phyloP scores from a whole-genome alignment of 2,888 invertebrate genomes.

The Coelinius sp. region DNA sequence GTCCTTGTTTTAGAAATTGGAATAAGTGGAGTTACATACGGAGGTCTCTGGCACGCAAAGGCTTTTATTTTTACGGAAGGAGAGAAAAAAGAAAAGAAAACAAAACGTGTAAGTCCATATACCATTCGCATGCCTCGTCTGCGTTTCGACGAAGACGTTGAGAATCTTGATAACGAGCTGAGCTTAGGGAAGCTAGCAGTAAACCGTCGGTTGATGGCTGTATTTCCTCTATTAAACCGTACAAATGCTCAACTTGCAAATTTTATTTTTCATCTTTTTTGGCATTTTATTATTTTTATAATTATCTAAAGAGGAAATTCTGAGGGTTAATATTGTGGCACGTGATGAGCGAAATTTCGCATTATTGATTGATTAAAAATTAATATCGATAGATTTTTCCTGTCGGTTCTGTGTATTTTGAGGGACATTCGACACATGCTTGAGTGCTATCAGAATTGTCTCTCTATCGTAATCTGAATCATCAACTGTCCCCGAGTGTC shows the following conservation, averaged over 20 bases:
- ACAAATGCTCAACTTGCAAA: constrained; percentile 23
- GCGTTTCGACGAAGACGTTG: constrained; percentile 52
- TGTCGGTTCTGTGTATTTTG: background rate
- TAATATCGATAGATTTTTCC: too few species aligned
- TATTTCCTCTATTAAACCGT: constrained; percentile 31
- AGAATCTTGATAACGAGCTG: constrained; percentile 55
- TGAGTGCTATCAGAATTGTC: background rate
- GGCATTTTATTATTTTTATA: too few species aligned
- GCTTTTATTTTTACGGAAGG: constrained; percentile 32
- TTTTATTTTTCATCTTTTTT: constrained; percentile 14
- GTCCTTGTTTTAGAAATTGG: constrained; percentile 23
- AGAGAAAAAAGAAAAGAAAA: constrained; percentile 29
- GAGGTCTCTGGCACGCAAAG: constrained; percentile 18
- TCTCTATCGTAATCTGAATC: constrained; percentile 4
- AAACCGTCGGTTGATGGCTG: constrained; percentile 40
- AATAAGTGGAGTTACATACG: constrained; percentile 7
- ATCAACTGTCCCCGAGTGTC: background rate
- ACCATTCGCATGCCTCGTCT: constrained; percentile 55
- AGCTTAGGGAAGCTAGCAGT: constrained; percentile 36
- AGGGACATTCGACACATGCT: background rate
- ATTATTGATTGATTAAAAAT: too few species aligned
- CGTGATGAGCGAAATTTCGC: too few species aligned
- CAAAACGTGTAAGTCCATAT: constrained; percentile 33
- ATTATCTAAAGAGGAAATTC: too few species aligned
- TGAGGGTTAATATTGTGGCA: too few species aligned